Evolutionary conservation across 2,888 invertebrate species (phyloP), one percentile per base, ranked within the genome.

Genomic region (Mylabris sibirica): DNA sequence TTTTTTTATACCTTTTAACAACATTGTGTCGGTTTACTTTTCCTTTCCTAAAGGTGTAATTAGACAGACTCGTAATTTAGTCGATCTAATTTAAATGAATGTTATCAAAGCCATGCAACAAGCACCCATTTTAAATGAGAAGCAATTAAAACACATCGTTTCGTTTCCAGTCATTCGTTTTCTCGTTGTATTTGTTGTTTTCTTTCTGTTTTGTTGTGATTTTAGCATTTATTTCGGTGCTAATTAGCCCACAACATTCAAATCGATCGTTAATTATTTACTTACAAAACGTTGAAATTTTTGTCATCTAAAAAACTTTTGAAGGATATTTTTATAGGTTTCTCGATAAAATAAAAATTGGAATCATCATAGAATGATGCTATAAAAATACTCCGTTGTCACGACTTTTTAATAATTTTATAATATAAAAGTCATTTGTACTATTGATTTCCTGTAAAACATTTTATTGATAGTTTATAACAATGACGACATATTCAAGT

Each of bases 71-170:
- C 20, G 49, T 49, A 49, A 49, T 49, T 49, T 20, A 49, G 49
- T 20, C 49, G 20, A 49, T 49, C 49, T 49, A 49, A 49, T 49
- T 49, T 49, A 49, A 49, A 49, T 49, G 49, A 49, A 49, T 49
- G 49, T 49, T 49, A 49, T 49, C 49, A 49, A 20, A 49, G 20
- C 20, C 49, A 49, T 49, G 49, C 49, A 49, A 49, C 49, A 49
- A 20, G 44, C 44, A 49, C 20, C 20, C 49, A 49, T 20, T 49
- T 20, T 49, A 49, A 49, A 49, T 49, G 49, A 49, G 49, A 49
- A 49, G 49, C 49, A 49, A 49, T 49, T 49, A 49, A 49, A 49
- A 11, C 49, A 49, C 20, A 49, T 49, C 49, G 20, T 49, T 49
- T 22, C 49, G 20, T 49, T 49, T 20, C 49, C 20, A 49, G 49